phyloP scores from a whole-genome alignment of 2,113 vertebrate genomes.

The Rhodinocichla rosea region DNA sequence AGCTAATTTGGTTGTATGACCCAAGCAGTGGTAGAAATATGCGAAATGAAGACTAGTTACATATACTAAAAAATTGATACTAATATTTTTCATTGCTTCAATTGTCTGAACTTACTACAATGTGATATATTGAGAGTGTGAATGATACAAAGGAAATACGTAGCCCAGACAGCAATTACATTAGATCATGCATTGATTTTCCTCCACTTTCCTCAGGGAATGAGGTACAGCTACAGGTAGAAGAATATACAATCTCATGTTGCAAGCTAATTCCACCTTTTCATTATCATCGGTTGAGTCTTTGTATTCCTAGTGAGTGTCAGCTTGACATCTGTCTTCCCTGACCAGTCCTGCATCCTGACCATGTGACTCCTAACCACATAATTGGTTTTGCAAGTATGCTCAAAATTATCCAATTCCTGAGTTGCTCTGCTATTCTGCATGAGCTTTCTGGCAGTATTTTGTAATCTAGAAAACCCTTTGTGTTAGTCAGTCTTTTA shows the following conservation, averaged over 20 bases:
- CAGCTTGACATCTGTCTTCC: neutral
- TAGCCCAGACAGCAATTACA: neutral
- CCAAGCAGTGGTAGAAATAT: neutral
- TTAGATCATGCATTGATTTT: neutral
- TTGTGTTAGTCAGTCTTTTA: conserved; percentile 10
- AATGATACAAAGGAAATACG: neutral
- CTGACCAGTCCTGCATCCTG: neutral
- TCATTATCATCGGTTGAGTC: neutral
- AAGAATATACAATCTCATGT: neutral
- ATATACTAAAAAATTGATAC: neutral
- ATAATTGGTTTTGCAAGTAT: neutral
- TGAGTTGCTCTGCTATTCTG: neutral
- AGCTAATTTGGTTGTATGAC: neutral
- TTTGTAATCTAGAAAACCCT: neutral
- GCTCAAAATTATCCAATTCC: neutral
- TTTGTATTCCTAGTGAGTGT: neutral
- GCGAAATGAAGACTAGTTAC: neutral
- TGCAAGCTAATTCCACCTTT: neutral
- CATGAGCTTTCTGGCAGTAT: neutral
- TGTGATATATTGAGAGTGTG: neutral
- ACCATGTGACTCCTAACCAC: neutral
- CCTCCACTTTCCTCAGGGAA: neutral
- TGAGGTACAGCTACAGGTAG: neutral
- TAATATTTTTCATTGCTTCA: neutral
- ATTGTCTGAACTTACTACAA: neutral